Conservation (phyloP, 1,140 invertebrate genomes). For the Dendrolimus kikuchii region DNA sequence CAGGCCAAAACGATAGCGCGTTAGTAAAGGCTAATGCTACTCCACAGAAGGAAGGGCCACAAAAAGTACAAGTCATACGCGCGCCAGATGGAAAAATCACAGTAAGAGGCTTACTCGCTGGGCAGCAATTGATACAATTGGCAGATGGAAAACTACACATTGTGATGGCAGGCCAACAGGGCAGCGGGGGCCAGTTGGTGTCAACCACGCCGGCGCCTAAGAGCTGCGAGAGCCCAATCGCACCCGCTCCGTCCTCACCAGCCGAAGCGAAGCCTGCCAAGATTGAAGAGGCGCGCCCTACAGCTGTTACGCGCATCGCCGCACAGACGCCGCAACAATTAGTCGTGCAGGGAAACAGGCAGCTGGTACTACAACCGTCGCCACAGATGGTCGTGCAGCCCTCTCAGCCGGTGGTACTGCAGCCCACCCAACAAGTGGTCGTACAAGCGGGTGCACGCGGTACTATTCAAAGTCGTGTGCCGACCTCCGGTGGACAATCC, state of each 20-base stretch:
- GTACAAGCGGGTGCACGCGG: conserved; percentile 44
- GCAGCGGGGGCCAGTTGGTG: conserved; percentile 47
- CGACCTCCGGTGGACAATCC: conserved; percentile 4
- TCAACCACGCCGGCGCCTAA: conserved; percentile 36
- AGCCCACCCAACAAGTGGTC: conserved; percentile 40
- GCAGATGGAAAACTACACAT: conserved; percentile 95
- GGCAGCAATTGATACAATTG: conserved; percentile 95
- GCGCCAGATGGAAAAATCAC: conserved; percentile 93
- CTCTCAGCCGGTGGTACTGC: conserved; percentile 31
- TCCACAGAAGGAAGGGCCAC: conserved; percentile 70
- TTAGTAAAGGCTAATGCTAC: conserved; percentile 37
- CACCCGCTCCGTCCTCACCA: conserved; percentile 14
- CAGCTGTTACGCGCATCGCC: conserved; percentile 14
- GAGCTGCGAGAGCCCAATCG: conserved; percentile 12
- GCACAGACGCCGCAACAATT: conserved; percentile 28
- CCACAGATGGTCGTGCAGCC: conserved; percentile 34
- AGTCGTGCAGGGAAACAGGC: conserved; percentile 24
- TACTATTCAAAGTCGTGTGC: conserved; percentile 21
- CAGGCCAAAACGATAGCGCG: conserved; percentile 27
- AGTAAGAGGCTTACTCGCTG: conserved; percentile 91
- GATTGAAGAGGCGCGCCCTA: conserved; percentile 24
- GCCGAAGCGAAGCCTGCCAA: conserved; percentile 15
- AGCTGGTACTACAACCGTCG: conserved; percentile 44
- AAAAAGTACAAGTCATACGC: conserved; percentile 92
- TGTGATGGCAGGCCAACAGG: conserved; percentile 71